Percentiles rank a stretch among this genome's conserved stretches.
Conservation (phyloP, 2,888 invertebrate species). For the Drosophila silvestris region DNA sequence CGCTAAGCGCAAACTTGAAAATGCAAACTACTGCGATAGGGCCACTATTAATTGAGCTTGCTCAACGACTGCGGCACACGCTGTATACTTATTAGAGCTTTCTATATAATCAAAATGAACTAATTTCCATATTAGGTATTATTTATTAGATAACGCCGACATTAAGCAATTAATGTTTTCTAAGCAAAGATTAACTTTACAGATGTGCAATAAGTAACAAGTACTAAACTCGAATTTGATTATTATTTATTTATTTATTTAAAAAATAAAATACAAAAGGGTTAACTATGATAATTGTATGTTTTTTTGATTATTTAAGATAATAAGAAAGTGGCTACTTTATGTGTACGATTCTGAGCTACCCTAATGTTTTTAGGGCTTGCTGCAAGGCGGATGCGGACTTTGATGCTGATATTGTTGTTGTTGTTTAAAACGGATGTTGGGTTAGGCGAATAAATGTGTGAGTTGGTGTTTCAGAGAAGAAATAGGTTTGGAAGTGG, state of each 20-base stretch:
- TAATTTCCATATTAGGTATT: background rate
- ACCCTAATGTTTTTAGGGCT: constrained; percentile 14
- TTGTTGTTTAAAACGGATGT: constrained; percentile 50
- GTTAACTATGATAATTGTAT: background rate
- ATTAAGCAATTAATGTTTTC: background rate
- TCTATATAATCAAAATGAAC: background rate
- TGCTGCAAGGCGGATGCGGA: constrained; percentile 28
- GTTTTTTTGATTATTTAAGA: background rate
- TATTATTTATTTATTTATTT: background rate
- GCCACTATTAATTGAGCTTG: background rate
- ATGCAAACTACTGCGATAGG: constrained; percentile 46
- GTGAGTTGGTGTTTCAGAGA: background rate
- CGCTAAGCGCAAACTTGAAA: constrained; percentile 57
- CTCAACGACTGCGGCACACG: constrained; percentile 5
- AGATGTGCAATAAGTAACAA: background rate
- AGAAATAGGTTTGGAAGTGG: background rate
- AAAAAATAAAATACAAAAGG: too few relatives aligned
- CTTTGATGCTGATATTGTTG: constrained; percentile 43
- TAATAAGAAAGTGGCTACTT: background rate
- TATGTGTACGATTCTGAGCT: background rate
- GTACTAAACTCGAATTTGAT: background rate
- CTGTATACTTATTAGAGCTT: background rate
- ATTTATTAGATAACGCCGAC: background rate
- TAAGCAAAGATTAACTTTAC: background rate
- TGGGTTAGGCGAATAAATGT: constrained; percentile 27